Conservation (phyloP, 2,888 invertebrate species). For the Oeneis ivallda region DNA sequence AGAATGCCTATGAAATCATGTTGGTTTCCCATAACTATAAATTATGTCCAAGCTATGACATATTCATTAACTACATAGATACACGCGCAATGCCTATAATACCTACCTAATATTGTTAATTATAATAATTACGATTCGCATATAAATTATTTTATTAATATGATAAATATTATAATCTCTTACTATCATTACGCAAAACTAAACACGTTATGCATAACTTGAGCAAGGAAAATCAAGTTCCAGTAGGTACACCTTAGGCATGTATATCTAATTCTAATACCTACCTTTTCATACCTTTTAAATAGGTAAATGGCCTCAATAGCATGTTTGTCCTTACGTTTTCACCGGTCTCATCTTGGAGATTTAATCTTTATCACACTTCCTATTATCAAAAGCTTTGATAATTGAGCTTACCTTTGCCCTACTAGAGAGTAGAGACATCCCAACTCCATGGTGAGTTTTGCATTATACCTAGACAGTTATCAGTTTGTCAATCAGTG, state of each 20-base stretch:
- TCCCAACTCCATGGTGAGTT: no score
- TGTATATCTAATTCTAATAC: not conserved
- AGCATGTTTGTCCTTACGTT: no score
- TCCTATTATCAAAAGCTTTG: no score
- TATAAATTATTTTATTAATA: constrained; percentile 34
- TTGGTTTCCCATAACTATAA: constrained; percentile 30
- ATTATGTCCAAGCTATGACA: constrained; percentile 32
- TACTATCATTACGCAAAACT: constrained; percentile 23
- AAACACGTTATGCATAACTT: constrained; percentile 25
- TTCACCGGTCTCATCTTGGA: no score
- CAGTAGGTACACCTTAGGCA: not conserved
- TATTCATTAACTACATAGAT: constrained; percentile 33
- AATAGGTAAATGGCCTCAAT: not conserved
- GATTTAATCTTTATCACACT: no score
- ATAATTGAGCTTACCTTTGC: no score
- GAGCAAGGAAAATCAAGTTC: constrained; percentile 15
- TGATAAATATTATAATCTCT: constrained; percentile 33
- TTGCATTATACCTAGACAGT: no score
- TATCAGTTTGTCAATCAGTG: no score
- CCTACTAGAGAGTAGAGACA: no score
- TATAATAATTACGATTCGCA: constrained; percentile 28
- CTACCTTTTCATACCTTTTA: not conserved
- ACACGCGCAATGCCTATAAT: constrained; percentile 33
- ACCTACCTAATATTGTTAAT: constrained; percentile 27
- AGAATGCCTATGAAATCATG: constrained; percentile 32